These are phyloP conservation scores for Akabosia matsudoensis DNA, from an alignment of 1,140 invertebrate species.

Conservation along the genomic window DNA sequence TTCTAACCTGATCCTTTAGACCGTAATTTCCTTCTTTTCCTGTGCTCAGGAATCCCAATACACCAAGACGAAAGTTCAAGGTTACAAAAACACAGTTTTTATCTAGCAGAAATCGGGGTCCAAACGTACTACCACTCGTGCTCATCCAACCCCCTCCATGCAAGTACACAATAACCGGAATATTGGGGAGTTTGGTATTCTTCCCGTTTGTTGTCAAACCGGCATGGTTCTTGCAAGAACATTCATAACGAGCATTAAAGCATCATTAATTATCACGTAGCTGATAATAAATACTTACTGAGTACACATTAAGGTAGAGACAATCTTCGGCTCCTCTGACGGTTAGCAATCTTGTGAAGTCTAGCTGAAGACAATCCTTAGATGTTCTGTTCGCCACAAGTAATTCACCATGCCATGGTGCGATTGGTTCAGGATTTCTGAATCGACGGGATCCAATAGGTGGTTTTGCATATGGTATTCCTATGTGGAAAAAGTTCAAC, in stretches of 20 bases:
- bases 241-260: too few species aligned
- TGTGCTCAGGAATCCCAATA: not conserved
- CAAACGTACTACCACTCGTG: not conserved
- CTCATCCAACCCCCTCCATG: conserved; percentile 15
- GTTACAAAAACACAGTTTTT: not conserved
- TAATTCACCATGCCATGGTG: not conserved
- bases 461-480: not conserved
- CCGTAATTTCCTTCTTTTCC: not conserved
- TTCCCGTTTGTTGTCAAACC: not conserved
- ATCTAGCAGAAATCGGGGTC: not conserved
- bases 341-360: not conserved
- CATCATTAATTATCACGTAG: not conserved
- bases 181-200: not conserved
- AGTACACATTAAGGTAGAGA: not conserved
- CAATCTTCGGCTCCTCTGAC: not conserved
- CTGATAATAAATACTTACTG: not conserved
- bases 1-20: not conserved
- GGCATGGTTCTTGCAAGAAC: not conserved
- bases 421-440: not conserved
- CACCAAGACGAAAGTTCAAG: not conserved
- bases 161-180: not conserved
- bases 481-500: too few species aligned
- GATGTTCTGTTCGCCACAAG: not conserved
- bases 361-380: conserved; percentile 3
- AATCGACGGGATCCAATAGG: not conserved